Conservation (phyloP, 2,113 vertebrate species). For the Oryctolagus cuniculus region DNA sequence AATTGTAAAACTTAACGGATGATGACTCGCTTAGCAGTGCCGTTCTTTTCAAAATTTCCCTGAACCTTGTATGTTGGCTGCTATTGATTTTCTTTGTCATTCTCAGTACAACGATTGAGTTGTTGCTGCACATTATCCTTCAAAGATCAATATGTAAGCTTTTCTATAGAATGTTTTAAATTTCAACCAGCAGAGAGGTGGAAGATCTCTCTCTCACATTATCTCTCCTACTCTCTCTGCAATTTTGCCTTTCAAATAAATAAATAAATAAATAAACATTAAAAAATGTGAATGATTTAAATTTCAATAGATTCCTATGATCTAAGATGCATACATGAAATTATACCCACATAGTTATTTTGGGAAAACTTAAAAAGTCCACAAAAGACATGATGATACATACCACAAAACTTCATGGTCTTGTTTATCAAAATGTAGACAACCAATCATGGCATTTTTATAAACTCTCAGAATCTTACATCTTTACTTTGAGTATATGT, state of each 20-base stretch:
- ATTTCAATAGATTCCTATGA: slow-evolving; percentile 16
- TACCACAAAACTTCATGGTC: not conserved
- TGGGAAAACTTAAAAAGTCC: not conserved
- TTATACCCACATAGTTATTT: not conserved
- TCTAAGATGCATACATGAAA: not conserved
- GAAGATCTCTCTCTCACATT: too few relatives aligned
- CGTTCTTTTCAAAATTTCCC: slow-evolving; percentile 71
- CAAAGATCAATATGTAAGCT: slow-evolving; percentile 74
- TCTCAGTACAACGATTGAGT: slow-evolving; percentile 68
- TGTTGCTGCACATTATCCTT: slow-evolving; percentile 68
- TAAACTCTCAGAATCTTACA: not conserved
- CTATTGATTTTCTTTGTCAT: slow-evolving; percentile 76
- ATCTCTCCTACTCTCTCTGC: too few relatives aligned
- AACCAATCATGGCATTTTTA: not conserved
- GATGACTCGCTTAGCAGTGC: slow-evolving; percentile 62
- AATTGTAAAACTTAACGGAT: slow-evolving; percentile 52
- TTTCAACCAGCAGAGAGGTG: slow-evolving; percentile 47
- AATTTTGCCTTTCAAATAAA: too few relatives aligned
- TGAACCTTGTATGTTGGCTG: slow-evolving; percentile 56
- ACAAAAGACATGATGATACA: not conserved
- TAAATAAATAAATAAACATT: too few relatives aligned
- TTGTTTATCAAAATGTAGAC: not conserved
- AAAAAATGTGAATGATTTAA: too few relatives aligned
- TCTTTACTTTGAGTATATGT: not conserved
- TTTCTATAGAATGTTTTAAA: slow-evolving; percentile 74